Conservation (phyloP, 2,797 vertebrate genomes). For the Dendrocincla fuliginosa region DNA sequence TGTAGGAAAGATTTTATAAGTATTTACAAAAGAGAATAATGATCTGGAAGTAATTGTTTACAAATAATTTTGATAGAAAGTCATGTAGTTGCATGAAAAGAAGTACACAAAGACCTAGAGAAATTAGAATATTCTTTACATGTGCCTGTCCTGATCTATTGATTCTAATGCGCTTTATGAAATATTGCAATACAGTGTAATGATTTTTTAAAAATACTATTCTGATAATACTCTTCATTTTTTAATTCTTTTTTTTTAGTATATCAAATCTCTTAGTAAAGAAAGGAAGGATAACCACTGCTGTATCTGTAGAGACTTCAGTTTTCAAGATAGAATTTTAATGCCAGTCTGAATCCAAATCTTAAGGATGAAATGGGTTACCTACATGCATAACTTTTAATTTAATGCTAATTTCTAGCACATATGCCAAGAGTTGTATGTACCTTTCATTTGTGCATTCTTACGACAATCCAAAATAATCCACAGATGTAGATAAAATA, state of each 20-base stretch:
- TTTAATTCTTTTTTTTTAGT: background rate
- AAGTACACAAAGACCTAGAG: background rate
- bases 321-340: background rate
- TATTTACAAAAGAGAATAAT: slow-evolving; percentile 52
- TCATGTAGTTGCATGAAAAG: background rate
- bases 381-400: background rate
- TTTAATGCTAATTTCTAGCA: background rate
- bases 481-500: background rate
- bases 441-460: background rate
- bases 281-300: background rate
- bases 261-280: background rate
- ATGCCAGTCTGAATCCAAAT: background rate
- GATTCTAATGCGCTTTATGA: background rate
- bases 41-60: slow-evolving; percentile 43
- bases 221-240: background rate
- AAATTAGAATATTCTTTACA: background rate
- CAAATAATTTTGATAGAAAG: slow-evolving; percentile 1
- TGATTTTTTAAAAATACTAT: background rate
- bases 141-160: background rate
- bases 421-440: background rate
- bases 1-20: slow-evolving; percentile 38
- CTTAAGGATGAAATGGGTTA: background rate
- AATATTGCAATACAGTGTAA: background rate
- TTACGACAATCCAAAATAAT: background rate
- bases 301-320: background rate